These are phyloP conservation scores for Vanessa tameamea DNA, from an alignment of 1,140 invertebrate genomes.

Conservation along the genomic window DNA sequence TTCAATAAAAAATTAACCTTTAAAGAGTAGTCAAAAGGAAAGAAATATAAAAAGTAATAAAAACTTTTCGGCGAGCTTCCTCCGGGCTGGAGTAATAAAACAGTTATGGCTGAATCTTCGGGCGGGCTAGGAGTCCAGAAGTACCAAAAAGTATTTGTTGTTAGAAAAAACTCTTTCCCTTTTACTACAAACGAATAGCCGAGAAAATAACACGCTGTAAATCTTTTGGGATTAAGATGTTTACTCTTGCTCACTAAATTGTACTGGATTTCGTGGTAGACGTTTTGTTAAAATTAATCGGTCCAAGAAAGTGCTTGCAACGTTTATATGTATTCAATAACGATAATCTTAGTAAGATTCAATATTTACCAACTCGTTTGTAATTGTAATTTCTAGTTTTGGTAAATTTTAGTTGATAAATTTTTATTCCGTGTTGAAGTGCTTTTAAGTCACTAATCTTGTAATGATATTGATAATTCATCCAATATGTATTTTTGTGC, in stretches of 20 bases:
- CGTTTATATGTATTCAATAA: not conserved
- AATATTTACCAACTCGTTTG: not conserved
- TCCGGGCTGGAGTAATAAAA: constrained; percentile 66
- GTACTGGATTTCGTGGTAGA: constrained; percentile 27
- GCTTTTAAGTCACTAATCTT: no score
- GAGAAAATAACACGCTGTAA: constrained; percentile 46
- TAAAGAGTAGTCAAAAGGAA: constrained; percentile 43
- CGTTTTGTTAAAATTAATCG: constrained; percentile 24
- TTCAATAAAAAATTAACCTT: constrained; percentile 30
- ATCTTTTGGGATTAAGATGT: constrained; percentile 46
- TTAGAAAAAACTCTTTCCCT: constrained; percentile 45
- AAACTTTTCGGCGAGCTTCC: constrained; percentile 50
- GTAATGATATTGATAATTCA: no score
- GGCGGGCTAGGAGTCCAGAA: constrained; percentile 46
- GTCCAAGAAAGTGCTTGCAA: constrained; percentile 3
- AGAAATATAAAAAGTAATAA: constrained; percentile 49
- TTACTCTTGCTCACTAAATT: constrained; percentile 33
- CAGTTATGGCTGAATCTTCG: constrained; percentile 60
- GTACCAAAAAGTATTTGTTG: constrained; percentile 43
- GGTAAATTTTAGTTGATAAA: no score
- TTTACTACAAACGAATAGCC: constrained; percentile 47
- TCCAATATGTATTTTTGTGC: no score
- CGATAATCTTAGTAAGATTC: not conserved
- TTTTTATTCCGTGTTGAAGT: no score
- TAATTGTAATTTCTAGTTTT: not conserved